phyloP scores from a whole-genome alignment of 2,113 vertebrate genomes.

The Acanthochromis polyacanthus region DNA sequence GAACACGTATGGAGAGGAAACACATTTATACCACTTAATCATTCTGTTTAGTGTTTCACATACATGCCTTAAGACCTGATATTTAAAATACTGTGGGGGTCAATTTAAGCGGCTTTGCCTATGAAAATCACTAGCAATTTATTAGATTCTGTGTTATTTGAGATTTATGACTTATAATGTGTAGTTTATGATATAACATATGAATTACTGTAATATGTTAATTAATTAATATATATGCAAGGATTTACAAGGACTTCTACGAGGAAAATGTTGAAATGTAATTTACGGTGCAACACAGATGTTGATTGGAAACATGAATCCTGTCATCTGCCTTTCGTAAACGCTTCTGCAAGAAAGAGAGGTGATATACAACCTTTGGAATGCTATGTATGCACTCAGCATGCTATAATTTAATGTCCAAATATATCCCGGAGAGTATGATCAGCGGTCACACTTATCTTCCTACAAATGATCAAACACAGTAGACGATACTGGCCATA shows the following conservation, averaged over 20 bases:
- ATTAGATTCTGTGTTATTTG: not conserved
- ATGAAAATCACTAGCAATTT: not conserved
- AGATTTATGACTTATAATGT: not conserved
- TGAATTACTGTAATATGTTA: no score
- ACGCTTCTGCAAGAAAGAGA: slow-evolving; percentile 38
- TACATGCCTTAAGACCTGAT: not conserved
- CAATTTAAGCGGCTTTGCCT: not conserved
- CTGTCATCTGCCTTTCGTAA: slow-evolving; percentile 27
- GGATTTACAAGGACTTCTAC: slow-evolving; percentile 1
- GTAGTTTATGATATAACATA: no score
- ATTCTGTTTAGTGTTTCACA: not conserved
- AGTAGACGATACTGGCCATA: slow-evolving; percentile 57
- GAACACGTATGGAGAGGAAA: no score
- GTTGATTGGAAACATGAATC: slow-evolving; percentile 46
- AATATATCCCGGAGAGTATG: slow-evolving; percentile 65
- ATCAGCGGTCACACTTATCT: slow-evolving; percentile 53
- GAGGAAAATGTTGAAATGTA: not conserved
- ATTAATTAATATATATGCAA: not conserved
- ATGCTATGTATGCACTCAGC: slow-evolving; percentile 61
- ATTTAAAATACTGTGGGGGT: not conserved
- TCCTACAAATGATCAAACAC: slow-evolving; percentile 73
- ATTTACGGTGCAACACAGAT: slow-evolving; percentile 33
- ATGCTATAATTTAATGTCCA: slow-evolving; percentile 68
- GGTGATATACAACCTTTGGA: slow-evolving; percentile 55
- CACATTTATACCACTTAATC: no score